These are phyloP conservation scores for Drepanosiphum platanoidis DNA, from an alignment of 2,888 invertebrate genomes.

Conservation along the genomic window DNA sequence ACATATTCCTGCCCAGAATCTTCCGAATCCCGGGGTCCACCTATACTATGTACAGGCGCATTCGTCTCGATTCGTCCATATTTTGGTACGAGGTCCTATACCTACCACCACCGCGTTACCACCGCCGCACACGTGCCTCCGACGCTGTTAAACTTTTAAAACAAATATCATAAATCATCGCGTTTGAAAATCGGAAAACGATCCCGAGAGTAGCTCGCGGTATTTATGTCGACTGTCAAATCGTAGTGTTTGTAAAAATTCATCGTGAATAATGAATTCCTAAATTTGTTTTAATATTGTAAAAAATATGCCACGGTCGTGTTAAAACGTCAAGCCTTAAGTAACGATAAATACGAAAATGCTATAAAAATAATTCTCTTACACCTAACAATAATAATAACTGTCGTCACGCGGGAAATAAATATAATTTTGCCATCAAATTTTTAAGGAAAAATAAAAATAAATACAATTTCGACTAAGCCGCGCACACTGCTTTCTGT, in stretches of 20 bases:
- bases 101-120: background rate
- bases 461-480: background rate
- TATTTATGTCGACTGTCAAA: background rate
- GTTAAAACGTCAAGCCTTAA: background rate
- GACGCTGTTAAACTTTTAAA: background rate
- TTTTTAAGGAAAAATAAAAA: background rate
- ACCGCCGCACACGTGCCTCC: background rate
- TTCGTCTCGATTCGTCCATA: background rate
- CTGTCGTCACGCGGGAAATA: too few relatives aligned
- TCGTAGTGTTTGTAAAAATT: background rate
- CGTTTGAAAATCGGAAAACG: background rate
- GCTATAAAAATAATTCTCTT: background rate
- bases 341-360: background rate
- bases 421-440: too few relatives aligned
- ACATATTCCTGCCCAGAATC: background rate
- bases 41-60: background rate
- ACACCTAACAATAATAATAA: too few relatives aligned
- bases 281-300: conserved; percentile 4
- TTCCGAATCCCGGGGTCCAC: too few relatives aligned
- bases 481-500: background rate
- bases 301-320: background rate
- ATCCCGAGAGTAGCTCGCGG: background rate
- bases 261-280: background rate
- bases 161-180: background rate
- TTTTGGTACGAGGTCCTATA: background rate